Evolutionary conservation across 2,113 vertebrate species (phyloP).

Genomic region (Zeus faber): DNA sequence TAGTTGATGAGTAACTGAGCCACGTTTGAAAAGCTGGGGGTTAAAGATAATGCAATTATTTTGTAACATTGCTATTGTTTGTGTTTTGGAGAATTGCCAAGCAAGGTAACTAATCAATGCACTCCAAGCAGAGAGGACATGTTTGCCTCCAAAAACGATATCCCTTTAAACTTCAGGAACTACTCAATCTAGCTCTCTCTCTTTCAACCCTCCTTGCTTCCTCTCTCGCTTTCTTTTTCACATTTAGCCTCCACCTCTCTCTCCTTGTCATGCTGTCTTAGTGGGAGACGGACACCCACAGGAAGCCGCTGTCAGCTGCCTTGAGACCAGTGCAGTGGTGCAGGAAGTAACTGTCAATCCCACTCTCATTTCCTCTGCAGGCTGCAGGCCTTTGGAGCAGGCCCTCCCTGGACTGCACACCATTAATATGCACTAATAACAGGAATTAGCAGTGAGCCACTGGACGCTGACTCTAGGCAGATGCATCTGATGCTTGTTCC

Average conservation of each 20-base stretch:
- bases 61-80: not conserved
- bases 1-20: constrained; percentile 28
- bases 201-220: constrained; percentile 10
- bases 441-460: constrained; percentile 68
- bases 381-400: constrained; percentile 43
- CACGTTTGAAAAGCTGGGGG: not conserved
- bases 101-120: not conserved
- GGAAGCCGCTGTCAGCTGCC: constrained; percentile 67
- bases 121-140: constrained; percentile 5
- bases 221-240: not conserved
- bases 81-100: constrained; percentile 1
- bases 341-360: constrained; percentile 74
- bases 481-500: constrained; percentile 59
- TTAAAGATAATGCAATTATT: constrained; percentile 5
- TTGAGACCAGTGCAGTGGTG: constrained; percentile 49
- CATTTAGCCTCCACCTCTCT: constrained; percentile 3
- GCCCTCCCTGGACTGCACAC: constrained; percentile 41
- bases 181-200: constrained; percentile 24
- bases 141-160: constrained; percentile 19
- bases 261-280: constrained; percentile 7
- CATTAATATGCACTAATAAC: constrained; percentile 70
- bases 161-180: constrained; percentile 6
- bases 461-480: constrained; percentile 59
- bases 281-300: constrained; percentile 55
- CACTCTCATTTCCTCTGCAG: constrained; percentile 53